Base-by-base conservation (phyloP, 2,888 invertebrate genomes). In the Drosophila mimetica region DNA sequence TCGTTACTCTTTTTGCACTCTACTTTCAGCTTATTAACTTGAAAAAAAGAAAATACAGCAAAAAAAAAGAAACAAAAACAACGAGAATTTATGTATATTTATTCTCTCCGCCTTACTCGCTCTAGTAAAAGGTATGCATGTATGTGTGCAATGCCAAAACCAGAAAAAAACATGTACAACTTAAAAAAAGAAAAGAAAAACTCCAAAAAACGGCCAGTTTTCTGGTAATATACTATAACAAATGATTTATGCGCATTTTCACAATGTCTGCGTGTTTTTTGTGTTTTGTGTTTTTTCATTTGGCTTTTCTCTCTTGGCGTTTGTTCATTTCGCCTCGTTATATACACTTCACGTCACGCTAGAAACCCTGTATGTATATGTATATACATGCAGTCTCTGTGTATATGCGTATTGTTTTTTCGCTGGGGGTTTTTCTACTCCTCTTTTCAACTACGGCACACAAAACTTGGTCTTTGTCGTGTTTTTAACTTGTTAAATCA, bases 341-440 rank as follows among this genome's bases (percentile, higher is more conserved):
- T 86, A 76, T 72, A 75, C 83, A 83, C 87, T 81, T 81, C 81
- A 81, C 81, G 86, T 86, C 81, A 81, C 81, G 48, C 75, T 63
- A 63, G 63, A 63, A 63, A 74, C 44, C 74, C 73, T 75, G 63
- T 71, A 46, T 58, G 50, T 72, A 59, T 30, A 55, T 75, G 66
- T 66, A 73, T 59, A 59, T 36, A 60, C 75, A 69, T 37, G 53
- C 41, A 53, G 47, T 53, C 32, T 22, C 22, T 44, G 42, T 71
- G 46, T 71, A 5, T 22, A 5, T 22, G 50, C 57, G 44, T 75
- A 77, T 73, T 73, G 70, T 75, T 73, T 77, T 64, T 51, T 71
- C 71, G 65, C 67, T 37, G 55, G 63, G 47, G 46, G 14, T 57
- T 52, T 50, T 39, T 16, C 8, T 30, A 44, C 39, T 20, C 8